Evolutionary conservation across 2,888 invertebrate genomes (phyloP).

Genomic region (Latheticus oryzae): DNA sequence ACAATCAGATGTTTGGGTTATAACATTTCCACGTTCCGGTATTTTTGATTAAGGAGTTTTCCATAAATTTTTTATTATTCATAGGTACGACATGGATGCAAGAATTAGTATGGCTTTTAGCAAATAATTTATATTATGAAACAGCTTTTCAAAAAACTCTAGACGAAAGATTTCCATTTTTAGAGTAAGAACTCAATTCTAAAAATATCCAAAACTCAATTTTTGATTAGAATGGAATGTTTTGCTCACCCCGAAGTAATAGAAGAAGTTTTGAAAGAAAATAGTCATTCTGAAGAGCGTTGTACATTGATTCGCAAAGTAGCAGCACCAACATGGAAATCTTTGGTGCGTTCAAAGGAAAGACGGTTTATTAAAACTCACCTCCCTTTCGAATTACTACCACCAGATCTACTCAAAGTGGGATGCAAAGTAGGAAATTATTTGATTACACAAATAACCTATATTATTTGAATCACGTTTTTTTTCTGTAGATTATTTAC

Average conservation of each 20-base stretch:
- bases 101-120: conserved; percentile 83
- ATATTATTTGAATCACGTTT: too few species aligned
- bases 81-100: conserved; percentile 82
- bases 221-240: conserved; percentile 72
- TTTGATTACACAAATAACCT: background rate
- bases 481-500: conserved; percentile 72
- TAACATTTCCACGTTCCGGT: conserved; percentile 85
- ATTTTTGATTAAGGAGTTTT: conserved; percentile 61
- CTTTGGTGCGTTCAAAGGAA: conserved; percentile 63
- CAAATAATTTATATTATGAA: conserved; percentile 78
- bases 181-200: conserved; percentile 74
- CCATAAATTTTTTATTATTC: conserved; percentile 29
- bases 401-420: conserved; percentile 70
- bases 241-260: conserved; percentile 77
- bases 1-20: conserved; percentile 77
- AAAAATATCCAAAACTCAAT: background rate
- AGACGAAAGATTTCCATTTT: conserved; percentile 78
- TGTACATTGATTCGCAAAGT: conserved; percentile 70
- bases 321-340: conserved; percentile 73
- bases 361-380: conserved; percentile 79
- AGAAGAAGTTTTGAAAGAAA: conserved; percentile 71
- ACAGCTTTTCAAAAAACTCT: conserved; percentile 70
- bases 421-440: conserved; percentile 66
- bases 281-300: conserved; percentile 68
- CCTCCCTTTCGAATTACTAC: conserved; percentile 80